Conservation (phyloP, 1,140 invertebrate species). For the Helicoverpa zea region DNA sequence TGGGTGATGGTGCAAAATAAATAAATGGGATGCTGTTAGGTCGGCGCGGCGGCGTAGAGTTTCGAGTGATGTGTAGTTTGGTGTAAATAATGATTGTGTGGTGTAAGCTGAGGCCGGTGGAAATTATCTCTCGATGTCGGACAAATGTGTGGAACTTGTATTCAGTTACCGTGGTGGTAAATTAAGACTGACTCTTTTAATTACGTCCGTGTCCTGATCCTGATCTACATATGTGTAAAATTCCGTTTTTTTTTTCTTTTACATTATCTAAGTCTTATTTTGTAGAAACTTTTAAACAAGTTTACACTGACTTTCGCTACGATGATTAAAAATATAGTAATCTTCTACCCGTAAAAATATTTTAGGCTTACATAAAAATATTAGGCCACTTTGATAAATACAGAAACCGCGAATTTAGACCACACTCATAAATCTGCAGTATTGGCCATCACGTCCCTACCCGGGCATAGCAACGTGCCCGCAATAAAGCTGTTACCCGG, state of each 20-base stretch:
- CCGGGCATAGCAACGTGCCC: slow-evolving; percentile 29
- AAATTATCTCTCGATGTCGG: background rate
- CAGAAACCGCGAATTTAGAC: slow-evolving; percentile 1
- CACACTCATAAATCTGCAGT: slow-evolving; percentile 32
- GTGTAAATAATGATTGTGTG: slow-evolving; percentile 61
- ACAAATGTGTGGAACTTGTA: background rate
- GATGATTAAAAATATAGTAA: no score
- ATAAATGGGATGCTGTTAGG: slow-evolving; percentile 43
- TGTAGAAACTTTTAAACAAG: no score
- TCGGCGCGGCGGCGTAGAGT: slow-evolving; percentile 52
- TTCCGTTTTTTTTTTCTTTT: no score
- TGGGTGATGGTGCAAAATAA: background rate
- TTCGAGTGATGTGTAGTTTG: slow-evolving; percentile 64
- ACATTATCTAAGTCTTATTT: no score
- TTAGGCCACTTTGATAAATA: background rate
- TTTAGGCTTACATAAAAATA: background rate
- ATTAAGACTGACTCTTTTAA: background rate
- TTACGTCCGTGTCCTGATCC: no score
- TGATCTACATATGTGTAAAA: no score
- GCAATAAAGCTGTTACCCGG: slow-evolving; percentile 44
- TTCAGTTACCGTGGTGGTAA: background rate
- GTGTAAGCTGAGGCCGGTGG: slow-evolving; percentile 16
- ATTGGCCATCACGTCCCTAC: slow-evolving; percentile 1
- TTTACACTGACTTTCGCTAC: no score
- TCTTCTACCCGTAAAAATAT: background rate